Base-by-base conservation (phyloP, 2,888 invertebrate species). In the Erebia epiphron region DNA sequence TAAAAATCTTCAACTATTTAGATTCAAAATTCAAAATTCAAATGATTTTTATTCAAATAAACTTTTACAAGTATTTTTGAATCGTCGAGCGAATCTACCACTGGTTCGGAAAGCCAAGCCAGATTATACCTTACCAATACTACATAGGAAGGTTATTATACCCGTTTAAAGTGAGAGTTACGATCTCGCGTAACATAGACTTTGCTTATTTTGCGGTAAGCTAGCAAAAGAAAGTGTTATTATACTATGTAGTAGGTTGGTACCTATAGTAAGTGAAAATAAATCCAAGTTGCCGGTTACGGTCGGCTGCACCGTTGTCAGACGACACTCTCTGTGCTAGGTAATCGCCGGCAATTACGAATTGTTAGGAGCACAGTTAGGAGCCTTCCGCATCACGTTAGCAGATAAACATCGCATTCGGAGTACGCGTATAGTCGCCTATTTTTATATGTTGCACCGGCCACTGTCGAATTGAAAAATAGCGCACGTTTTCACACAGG, bases 201-300 rank as follows among this genome's bases (percentile, higher is more conserved):
- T 56, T 62, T 49, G 43, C 52, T 62, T 56, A 62, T 63, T 56
- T 73, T 71, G 46, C 68, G 70, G 64, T 68, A 67, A 71, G 63
- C 61, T 66, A 71, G 67, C 52, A 73, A 75, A 76, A 76, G 77
- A 77, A 77, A 77, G 77, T 76, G 73, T 70, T 67, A 72, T 74
- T 71, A 73, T 66, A 72, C 74, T 66, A 52, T 18, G 43, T 52
- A 46, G 67, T 46, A 57, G 41, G 57, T 67, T 21, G 35, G 70
- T 73, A 68, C 54, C 73, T 75, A 72, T 73, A 68, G 73, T 74
- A 64, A 76, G 77, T 76, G 77, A 76, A 77, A 77, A 75, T 75
- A 69, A 72, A 72, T 61, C 69, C 72, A 74, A 75, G 75, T 71
- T 73, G 74, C 71, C 71, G 68, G 75, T 73, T 70, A 75, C 76